Percentiles rank a stretch among this genome's conserved stretches.
These are phyloP conservation scores for Coracopsis vasa DNA, from an alignment of 2,113 vertebrate species.

Conservation along the genomic window DNA sequence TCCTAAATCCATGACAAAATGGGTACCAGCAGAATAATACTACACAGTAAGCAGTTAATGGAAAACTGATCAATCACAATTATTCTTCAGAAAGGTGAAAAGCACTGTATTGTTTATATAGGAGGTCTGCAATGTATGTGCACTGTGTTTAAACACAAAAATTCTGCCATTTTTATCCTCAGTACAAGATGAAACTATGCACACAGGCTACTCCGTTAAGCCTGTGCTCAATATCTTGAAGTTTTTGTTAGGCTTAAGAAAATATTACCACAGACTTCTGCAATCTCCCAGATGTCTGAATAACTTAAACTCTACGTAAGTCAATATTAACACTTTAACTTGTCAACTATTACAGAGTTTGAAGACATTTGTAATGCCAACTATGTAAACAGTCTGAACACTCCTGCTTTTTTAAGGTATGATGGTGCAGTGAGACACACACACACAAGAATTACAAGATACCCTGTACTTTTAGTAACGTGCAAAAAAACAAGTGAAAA, in stretches of 20 bases:
- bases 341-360: not conserved
- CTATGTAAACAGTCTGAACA: not conserved
- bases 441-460: not conserved
- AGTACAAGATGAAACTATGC: not conserved
- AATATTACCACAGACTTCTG: slow-evolving; percentile 2
- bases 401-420: not conserved
- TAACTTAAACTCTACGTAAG: not conserved
- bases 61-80: not conserved
- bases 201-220: not conserved
- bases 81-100: not conserved
- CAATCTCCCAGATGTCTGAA: not conserved
- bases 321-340: slow-evolving; percentile 42
- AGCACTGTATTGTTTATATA: not conserved
- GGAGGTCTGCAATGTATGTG: fast-evolving
- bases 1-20: not conserved
- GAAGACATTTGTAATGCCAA: not conserved
- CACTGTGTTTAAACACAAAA: not conserved
- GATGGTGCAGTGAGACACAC: not conserved
- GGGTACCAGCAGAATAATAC: not conserved
- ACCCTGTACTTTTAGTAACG: not conserved
- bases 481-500: not conserved
- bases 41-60: not conserved
- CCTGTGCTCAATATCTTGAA: not conserved
- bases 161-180: not conserved
- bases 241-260: slow-evolving; percentile 25